These are phyloP conservation scores for Lissonota sp. DNA, from an alignment of 2,888 invertebrate species.

Conservation along the genomic window DNA sequence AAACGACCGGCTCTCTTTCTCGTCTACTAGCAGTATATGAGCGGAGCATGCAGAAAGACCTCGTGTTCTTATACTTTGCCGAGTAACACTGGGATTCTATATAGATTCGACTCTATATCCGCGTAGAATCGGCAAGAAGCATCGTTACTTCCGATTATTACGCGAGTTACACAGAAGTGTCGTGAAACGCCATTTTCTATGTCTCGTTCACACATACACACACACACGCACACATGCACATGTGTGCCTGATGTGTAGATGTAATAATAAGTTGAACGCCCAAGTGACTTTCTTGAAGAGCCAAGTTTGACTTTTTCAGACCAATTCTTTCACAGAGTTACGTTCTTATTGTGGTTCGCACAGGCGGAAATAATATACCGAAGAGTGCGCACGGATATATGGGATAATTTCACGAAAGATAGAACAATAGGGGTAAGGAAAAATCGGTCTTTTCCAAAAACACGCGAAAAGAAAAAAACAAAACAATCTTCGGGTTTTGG, in stretches of 20 bases:
- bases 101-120: not conserved
- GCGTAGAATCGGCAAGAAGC: conserved; percentile 20
- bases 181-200: conserved; percentile 43
- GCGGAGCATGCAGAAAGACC: conserved; percentile 13
- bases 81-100: conserved; percentile 24
- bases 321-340: conserved; percentile 16
- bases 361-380: too few species aligned
- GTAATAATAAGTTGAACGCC: conserved; percentile 15
- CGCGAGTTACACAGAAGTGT: conserved; percentile 49
- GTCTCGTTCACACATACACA: not conserved
- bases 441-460: too few species aligned
- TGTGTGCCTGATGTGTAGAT: not conserved
- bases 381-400: too few species aligned
- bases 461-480: too few species aligned
- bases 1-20: conserved; percentile 46
- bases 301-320: conserved; percentile 4
- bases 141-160: conserved; percentile 54
- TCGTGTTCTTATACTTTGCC: conserved; percentile 30
- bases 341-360: too few species aligned
- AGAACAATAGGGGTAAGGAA: too few species aligned
- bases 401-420: too few species aligned
- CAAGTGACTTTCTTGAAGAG: not conserved
- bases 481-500: too few species aligned
- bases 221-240: not conserved
- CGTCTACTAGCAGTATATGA: not conserved